These are phyloP conservation scores for Akabosia matsudoensis DNA, from an alignment of 1,140 invertebrate genomes.

Conservation along the genomic window DNA sequence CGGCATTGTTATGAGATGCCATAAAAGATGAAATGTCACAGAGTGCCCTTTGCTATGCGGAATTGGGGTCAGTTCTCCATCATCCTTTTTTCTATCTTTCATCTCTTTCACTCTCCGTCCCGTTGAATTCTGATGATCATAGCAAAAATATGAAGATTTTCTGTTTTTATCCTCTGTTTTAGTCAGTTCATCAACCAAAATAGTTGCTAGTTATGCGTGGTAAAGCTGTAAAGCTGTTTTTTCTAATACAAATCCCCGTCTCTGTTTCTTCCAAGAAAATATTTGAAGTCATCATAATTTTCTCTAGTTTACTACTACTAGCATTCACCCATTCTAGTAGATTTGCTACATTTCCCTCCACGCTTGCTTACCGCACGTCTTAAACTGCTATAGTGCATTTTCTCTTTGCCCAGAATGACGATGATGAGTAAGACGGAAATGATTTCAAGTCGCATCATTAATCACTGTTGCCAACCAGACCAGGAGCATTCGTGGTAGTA, in stretches of 20 bases:
- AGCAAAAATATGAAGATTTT: not conserved
- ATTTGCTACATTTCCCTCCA: too few species aligned
- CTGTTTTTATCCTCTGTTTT: too few species aligned
- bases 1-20: not conserved
- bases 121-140: not conserved
- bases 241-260: not conserved
- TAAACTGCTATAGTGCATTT: too few species aligned
- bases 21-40: conserved; percentile 25
- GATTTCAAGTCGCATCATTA: conserved; percentile 41
- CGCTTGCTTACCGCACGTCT: too few species aligned
- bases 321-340: too few species aligned
- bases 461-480: conserved; percentile 33
- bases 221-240: not conserved
- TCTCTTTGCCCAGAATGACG: too few species aligned
- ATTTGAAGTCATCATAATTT: conserved; percentile 3
- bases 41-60: conserved; percentile 12
- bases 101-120: not conserved
- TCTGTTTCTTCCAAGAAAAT: not conserved
- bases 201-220: not conserved
- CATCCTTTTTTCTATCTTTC: not conserved
- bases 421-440: conserved; percentile 36
- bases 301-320: not conserved
- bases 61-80: conserved; percentile 15
- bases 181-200: not conserved
- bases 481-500: too few species aligned